Evolutionary conservation across 1,140 invertebrate genomes (phyloP).

Genomic region (Nebria ingens): DNA sequence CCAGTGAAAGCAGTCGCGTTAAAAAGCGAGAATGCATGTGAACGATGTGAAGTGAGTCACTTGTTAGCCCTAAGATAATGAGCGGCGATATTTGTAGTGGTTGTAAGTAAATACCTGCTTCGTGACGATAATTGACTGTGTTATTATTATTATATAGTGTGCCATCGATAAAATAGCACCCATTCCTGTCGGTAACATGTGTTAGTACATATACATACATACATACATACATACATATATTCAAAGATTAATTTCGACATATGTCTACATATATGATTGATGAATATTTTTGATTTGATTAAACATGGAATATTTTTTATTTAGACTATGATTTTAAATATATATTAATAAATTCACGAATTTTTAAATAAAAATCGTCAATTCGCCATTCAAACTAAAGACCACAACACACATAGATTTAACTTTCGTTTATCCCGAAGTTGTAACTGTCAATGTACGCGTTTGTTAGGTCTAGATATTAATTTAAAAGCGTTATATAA

Average conservation of each 20-base stretch:
- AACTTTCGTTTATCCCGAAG: too few species aligned
- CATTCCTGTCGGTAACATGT: too few species aligned
- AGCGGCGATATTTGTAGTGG: constrained; percentile 19
- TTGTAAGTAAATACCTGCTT: constrained; percentile 20
- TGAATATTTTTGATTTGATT: too few species aligned
- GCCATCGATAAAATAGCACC: constrained; percentile 18
- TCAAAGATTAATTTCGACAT: background rate
- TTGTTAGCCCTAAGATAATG: constrained; percentile 14
- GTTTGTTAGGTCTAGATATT: too few species aligned
- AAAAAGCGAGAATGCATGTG: background rate
- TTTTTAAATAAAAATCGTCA: too few species aligned
- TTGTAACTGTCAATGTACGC: too few species aligned
- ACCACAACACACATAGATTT: too few species aligned
- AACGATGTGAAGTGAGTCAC: constrained; percentile 10
- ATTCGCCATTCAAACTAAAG: too few species aligned
- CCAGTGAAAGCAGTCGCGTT: background rate
- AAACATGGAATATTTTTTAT: too few species aligned
- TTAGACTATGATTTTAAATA: too few species aligned
- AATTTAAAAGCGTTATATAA: too few species aligned
- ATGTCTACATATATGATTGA: background rate
- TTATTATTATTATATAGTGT: constrained; percentile 18
- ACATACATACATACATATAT: constrained; percentile 6
- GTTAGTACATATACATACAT: constrained; percentile 5
- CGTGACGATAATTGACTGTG: constrained; percentile 20
- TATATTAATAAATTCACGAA: too few species aligned